These are phyloP conservation scores for Callipepla californica DNA, from an alignment of 2,113 vertebrate genomes.

Conservation along the genomic window DNA sequence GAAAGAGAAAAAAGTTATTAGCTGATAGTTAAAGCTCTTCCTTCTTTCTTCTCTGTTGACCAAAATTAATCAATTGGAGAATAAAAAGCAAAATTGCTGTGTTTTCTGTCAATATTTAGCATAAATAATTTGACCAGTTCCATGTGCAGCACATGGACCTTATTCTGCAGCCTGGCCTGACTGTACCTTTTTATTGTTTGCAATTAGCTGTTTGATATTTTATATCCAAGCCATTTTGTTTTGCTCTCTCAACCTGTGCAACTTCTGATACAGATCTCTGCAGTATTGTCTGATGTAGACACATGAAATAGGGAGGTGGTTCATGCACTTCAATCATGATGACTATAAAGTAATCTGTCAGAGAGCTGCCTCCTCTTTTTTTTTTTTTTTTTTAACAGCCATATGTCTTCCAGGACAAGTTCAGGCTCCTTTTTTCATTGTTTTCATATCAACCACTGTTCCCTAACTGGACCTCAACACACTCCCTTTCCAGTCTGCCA, in stretches of 20 bases:
- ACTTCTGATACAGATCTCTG: not conserved
- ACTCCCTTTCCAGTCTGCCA: not conserved
- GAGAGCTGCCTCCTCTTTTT: not conserved
- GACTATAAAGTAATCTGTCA: rapidly evolving
- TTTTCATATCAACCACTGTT: not conserved
- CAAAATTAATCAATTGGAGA: not conserved
- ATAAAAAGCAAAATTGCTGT: not conserved
- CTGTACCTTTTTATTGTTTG: not conserved
- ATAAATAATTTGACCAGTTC: not conserved
- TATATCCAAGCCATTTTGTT: not conserved
- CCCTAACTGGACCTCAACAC: not conserved
- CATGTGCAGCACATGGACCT: not conserved
- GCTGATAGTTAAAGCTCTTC: not conserved
- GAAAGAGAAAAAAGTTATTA: not conserved
- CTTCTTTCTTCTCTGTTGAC: not conserved
- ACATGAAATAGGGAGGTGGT: not conserved
- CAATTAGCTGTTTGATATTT: not conserved
- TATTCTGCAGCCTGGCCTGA: not conserved
- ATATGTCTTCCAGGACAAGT: not conserved
- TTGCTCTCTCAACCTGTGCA: not conserved
- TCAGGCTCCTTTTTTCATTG: not conserved
- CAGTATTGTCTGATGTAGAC: rapidly evolving
- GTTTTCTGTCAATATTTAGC: not conserved
- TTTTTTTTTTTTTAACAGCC: not conserved
- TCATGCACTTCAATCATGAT: not conserved